Conservation (phyloP, 2,113 vertebrate species). For the Stegastes partitus region DNA sequence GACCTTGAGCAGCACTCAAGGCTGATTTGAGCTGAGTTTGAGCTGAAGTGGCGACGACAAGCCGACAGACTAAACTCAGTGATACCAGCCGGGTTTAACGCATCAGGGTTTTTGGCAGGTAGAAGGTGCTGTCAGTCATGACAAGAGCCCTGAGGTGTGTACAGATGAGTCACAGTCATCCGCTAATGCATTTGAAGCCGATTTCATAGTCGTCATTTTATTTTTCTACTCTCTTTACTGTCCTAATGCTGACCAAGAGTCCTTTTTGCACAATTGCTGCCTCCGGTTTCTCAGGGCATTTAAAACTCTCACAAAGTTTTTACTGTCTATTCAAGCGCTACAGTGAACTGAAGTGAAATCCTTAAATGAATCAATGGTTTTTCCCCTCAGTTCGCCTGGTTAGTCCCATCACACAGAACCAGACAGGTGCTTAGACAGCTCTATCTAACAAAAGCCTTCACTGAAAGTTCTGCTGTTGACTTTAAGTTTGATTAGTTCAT, state of each 20-base stretch:
- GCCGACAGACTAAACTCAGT: slow-evolving; percentile 32
- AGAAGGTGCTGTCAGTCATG: slow-evolving; percentile 62
- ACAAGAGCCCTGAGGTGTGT: slow-evolving; percentile 24
- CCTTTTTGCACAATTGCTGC: slow-evolving; percentile 4
- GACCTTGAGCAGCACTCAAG: slow-evolving; percentile 70
- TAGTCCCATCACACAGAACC: slow-evolving; percentile 23
- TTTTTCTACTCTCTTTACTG: neutral
- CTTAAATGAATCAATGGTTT: slow-evolving; percentile 31
- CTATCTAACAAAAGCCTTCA: neutral
- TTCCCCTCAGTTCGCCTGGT: slow-evolving; percentile 19
- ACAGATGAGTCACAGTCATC: slow-evolving; percentile 44
- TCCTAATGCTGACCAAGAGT: slow-evolving; percentile 4
- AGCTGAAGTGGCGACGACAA: slow-evolving; percentile 37
- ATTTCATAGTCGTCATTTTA: neutral
- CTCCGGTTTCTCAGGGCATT: neutral
- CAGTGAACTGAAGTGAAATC: slow-evolving; percentile 24
- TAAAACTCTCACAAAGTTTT: slow-evolving; percentile 9
- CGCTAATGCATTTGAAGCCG: slow-evolving; percentile 24
- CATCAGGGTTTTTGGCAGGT: slow-evolving; percentile 47
- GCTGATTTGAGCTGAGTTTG: slow-evolving; percentile 62
- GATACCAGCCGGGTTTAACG: slow-evolving; percentile 38
- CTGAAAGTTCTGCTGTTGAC: neutral
- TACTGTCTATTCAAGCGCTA: neutral
- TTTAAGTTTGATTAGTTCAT: neutral
- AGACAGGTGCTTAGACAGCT: neutral